Base-by-base conservation (phyloP, 2,113 vertebrate genomes). In the Phocoena sinus region DNA sequence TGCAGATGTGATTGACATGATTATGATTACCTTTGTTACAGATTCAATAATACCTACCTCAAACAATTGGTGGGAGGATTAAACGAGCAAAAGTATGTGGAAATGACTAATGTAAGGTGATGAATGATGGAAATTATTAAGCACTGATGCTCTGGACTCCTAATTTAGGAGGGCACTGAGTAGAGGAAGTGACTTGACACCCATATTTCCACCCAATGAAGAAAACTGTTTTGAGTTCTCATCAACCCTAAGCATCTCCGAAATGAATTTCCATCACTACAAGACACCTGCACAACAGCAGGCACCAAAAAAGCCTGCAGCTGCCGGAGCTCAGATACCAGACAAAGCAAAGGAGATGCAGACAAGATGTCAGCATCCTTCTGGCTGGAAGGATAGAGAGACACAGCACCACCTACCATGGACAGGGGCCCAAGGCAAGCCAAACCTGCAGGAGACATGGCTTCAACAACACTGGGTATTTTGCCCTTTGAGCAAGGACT, bases 331-430 rank as follows among this genome's bases (percentile, higher is more conserved):
- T 31, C 21, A 70, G 38, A 31, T 11, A 62, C 8, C 70, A 92
- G 95, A 73, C 20, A 62, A 85, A 50, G 44, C 38, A 41, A 41
- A 60, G 70, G 10, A 31, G 18, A 26, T 21, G 44, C 18, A 50
- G 41, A 47, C 0, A 10, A 28, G 31, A 77, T 21, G 41, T 60
- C 79, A 6, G 23, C 4, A 9, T 50, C 5, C 0, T 15, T 65
- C 58, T n/a, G 18, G 33, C 6, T 47, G 38, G 9, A 73, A 26
- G 47, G 10, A 70, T 20, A 8, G 20, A 65, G 25, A 63, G 36
- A 56, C 33, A 12, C 26, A 60, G 41, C 31, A 21, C 50, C 20
- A 76, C 44, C 58, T 21, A 38, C 58, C 70, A 56, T 8, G 18
- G 68, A 62, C 20, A 23, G 77, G 3, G 13, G 20, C 58, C n/a